Evolutionary conservation across 2,888 invertebrate species (phyloP), one percentile per base, ranked within the genome.

Genomic region (Cheiracanthium punctorium): DNA sequence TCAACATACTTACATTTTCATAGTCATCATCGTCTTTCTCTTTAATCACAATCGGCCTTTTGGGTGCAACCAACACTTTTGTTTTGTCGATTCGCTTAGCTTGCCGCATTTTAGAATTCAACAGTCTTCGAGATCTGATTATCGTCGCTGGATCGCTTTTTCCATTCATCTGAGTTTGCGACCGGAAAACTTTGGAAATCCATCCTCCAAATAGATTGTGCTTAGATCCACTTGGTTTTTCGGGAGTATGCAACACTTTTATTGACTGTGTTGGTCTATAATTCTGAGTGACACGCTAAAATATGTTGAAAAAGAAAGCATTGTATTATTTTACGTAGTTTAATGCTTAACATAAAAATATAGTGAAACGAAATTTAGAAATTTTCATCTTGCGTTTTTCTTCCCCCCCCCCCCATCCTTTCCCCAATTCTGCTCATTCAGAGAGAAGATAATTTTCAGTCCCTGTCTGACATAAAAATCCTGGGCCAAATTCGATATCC

Each of bases 1-100:
- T n/a, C n/a, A n/a, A n/a, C n/a, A n/a, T 32, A 67, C 77, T 77
- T 29, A 84, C 82, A 41, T 77, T 84, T 10, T 65, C 37, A n/a
- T 84, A 84, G 30, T 73, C 73, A 29, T 73, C 73, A 30, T 84
- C 77, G 1, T 69, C 10, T 10, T 69, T 52, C 10, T 70, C 58
- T 14, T 65, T 48, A 20, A 84, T 29, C 0, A 84, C 29, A 8
- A 84, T 72, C 0, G 77, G 37, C 24, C 24, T n/a, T 48, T 77
- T 72, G 1, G 43, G 43, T 2, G 24, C 4, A 30, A 1, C 41
- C 17, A 48, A 14, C 17, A 48, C 10, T 17, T 48, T 48, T 48
- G 14, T 48, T 48, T 48, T 17, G 5, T 17, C 14, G 43, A 48
- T 2, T 14, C 1, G 10, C 17, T 10, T n/a, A n/a, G 12, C 14